Conservation (phyloP, 2,113 vertebrate species). For the Oncorhynchus mykiss region DNA sequence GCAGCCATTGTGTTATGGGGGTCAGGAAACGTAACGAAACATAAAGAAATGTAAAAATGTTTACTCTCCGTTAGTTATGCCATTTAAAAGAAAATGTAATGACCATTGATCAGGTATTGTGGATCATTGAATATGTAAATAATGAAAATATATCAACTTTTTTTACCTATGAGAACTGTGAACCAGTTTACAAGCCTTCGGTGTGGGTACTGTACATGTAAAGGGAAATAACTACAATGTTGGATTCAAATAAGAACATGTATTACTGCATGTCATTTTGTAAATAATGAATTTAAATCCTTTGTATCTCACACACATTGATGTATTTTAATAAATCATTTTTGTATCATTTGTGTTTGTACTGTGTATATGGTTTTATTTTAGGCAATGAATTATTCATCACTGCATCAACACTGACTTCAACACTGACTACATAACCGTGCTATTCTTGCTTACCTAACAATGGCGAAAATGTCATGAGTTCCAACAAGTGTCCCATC, state of each 20-base stretch:
- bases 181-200: neutral
- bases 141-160: neutral
- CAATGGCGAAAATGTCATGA: neutral
- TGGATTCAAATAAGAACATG: neutral
- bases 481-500: neutral
- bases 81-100: neutral
- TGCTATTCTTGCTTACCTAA: neutral
- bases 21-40: too few relatives aligned
- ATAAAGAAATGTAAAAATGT: too few relatives aligned
- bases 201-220: neutral
- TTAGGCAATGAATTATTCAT: neutral
- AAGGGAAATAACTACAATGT: neutral
- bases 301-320: neutral
- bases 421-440: too few relatives aligned
- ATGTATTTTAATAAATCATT: neutral
- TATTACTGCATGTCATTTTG: neutral
- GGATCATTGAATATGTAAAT: neutral
- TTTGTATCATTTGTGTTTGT: neutral
- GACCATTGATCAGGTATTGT: neutral
- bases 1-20: neutral
- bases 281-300: neutral
- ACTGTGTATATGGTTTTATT: neutral
- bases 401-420: conserved; percentile 20
- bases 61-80: too few relatives aligned
- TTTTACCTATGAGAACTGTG: neutral